phyloP scores from a whole-genome alignment of 2,797 vertebrate genomes.

The Pseudopleuronectes americanus region DNA sequence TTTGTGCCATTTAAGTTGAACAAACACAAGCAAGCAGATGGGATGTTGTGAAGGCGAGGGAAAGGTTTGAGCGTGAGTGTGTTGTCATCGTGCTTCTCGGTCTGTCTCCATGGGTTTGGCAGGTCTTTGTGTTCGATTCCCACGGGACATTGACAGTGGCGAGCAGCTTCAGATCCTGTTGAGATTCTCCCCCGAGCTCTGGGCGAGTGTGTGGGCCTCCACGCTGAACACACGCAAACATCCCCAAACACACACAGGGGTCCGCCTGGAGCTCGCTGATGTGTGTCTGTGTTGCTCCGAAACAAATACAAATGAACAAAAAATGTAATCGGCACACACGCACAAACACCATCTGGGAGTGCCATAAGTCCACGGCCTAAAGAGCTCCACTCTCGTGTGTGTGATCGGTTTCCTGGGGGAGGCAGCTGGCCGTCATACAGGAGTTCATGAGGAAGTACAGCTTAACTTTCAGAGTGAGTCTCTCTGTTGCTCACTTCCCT shows the following conservation, averaged over 20 bases:
- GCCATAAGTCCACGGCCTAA: constrained; percentile 55
- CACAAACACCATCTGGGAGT: constrained; percentile 54
- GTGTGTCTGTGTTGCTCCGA: constrained; percentile 32
- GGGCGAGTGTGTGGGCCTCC: constrained; percentile 10
- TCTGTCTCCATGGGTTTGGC: constrained; percentile 40
- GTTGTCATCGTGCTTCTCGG: constrained; percentile 1
- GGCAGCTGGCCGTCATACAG: constrained; percentile 35
- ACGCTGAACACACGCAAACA: constrained; percentile 14
- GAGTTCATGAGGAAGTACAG: constrained; percentile 37
- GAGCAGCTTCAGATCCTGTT: constrained; percentile 37
- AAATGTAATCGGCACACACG: constrained; percentile 6
- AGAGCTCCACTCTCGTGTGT: constrained; percentile 35
- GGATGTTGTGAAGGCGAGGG: constrained; percentile 4
- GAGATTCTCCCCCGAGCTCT: constrained; percentile 36
- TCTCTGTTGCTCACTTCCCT: constrained; percentile 15
- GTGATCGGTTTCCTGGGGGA: constrained; percentile 47
- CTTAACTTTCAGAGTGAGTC: constrained; percentile 29
- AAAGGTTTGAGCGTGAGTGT: constrained; percentile 12
- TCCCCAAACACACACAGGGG: background rate
- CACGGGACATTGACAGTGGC: constrained; percentile 32
- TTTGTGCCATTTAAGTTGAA: constrained; percentile 11
- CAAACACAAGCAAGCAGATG: background rate
- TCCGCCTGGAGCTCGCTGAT: constrained; percentile 33
- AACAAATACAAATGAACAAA: constrained; percentile 27
- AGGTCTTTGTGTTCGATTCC: constrained; percentile 40